A percentile compares a stretch with the other conserved stretches of the same genome.
phyloP scores from a whole-genome alignment of 2,113 vertebrate species.

The Notarius lentiginosus region DNA sequence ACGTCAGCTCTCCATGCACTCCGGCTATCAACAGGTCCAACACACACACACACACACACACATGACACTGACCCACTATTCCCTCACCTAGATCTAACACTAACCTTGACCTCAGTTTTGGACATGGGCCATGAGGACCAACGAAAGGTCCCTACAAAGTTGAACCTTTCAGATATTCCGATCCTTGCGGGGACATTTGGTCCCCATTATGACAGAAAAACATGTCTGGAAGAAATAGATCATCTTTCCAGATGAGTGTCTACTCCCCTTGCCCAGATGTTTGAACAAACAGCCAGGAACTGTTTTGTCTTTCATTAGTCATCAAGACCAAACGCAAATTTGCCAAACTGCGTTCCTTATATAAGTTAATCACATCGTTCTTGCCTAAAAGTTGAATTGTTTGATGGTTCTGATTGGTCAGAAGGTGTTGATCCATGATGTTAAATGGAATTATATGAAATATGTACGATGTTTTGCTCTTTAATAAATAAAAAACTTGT shows the following conservation, averaged over 20 bases:
- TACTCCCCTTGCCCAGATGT: not conserved
- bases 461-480: not conserved
- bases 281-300: not conserved
- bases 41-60: slow-evolving; percentile 6
- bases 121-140: not conserved
- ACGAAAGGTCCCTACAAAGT: not conserved
- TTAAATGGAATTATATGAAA: not conserved
- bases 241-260: not conserved
- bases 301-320: not conserved
- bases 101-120: not conserved
- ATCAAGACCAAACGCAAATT: not conserved
- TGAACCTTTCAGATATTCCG: not conserved
- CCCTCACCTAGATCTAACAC: not conserved
- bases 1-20: slow-evolving; percentile 46
- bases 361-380: not conserved
- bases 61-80: too few relatives aligned
- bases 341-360: not conserved
- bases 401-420: not conserved
- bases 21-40: slow-evolving; percentile 42
- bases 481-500: not conserved
- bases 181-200: not conserved
- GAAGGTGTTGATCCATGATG: not conserved
- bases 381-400: not conserved
- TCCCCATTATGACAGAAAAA: not conserved
- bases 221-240: not conserved